Base-by-base conservation (phyloP, 1,140 invertebrate species). In the Orius insidiosus region DNA sequence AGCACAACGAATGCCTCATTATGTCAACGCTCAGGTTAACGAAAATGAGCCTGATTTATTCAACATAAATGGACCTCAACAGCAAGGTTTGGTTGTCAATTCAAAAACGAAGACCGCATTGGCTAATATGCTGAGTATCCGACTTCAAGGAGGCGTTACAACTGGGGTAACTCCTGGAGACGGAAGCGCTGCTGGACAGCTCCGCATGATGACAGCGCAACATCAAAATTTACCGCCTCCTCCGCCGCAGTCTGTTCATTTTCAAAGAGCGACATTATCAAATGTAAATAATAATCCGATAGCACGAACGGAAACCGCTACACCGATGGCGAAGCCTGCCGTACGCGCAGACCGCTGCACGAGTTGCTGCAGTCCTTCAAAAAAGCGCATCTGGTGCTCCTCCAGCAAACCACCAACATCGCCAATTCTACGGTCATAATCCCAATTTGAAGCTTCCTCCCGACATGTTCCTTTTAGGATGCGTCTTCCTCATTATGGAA, bases 21-120 rank as follows among this genome's bases (percentile, higher is more conserved):
- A 24, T 24, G 7, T n/a, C n/a, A n/a, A n/a, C n/a, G n/a, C 34
- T n/a, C 9, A 42, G 43, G 19, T 11, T 6, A 44, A 9, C 40
- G 2, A 24, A 24, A 24, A 10, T 33, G 45, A 47, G 9, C 30
- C 16, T 14, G 30, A 44, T 11, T 9, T 50, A 18, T 45, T 50
- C 41, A 44, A 31, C 2, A 33, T 37, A 8, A 38, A 36, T 36
- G 46, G 44, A 18, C 45, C 54, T 35, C 58, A 56, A 47, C 57
- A 57, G 39, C 60, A 61, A 46, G 56, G 51, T 7, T 53, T 55
- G 14, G 55, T 58, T n/a, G 81, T 90, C 30, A 89, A 87, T 58
- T 74, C 85, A 0, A 90, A 90, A 62, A 93, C 90, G 5, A 96
- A 95, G 69, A 94, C 89, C 1, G 90, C 90, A 0, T 64, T 97